Evolutionary conservation across 2,888 invertebrate species (phyloP).

Genomic region (Spodoptera picta): DNA sequence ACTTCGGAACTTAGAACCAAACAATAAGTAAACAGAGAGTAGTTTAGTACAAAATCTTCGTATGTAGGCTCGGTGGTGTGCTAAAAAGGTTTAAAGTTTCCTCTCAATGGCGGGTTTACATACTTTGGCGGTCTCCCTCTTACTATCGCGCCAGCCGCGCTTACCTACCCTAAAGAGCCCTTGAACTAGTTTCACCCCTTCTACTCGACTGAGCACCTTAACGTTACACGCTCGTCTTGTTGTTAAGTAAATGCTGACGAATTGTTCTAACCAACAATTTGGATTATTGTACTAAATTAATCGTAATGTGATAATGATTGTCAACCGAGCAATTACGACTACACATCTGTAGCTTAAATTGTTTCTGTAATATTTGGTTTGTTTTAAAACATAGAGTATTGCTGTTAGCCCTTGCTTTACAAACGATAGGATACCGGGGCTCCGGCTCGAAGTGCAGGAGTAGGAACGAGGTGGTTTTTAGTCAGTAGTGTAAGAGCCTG

Average conservation of each 20-base stretch:
- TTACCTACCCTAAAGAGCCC: conserved; percentile 36
- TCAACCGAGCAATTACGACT: neutral
- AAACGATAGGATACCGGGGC: no score
- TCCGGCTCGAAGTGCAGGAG: no score
- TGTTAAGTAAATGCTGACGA: conserved; percentile 16
- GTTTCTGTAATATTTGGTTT: no score
- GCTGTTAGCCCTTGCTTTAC: no score
- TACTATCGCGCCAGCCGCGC: neutral
- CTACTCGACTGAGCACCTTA: conserved; percentile 28
- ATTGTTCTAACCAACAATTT: conserved; percentile 6
- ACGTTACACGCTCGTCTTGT: conserved; percentile 18
- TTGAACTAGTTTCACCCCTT: conserved; percentile 50
- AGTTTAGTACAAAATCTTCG: neutral
- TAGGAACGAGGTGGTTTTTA: no score
- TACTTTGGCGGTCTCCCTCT: conserved; percentile 9
- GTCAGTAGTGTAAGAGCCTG: no score
- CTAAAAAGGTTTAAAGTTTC: conserved; percentile 19
- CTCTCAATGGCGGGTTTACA: conserved; percentile 11
- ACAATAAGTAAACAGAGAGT: neutral
- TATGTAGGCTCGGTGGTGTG: neutral
- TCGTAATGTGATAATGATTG: no score
- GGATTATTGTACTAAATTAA: neutral
- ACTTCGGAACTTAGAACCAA: no score
- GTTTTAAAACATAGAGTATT: no score
- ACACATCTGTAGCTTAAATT: neutral